A percentile compares a stretch with the other conserved stretches of the same genome.
Conservation (phyloP, 35 echinoderm and acorn worm genomes). For the Nesometra sesokonis region DNA sequence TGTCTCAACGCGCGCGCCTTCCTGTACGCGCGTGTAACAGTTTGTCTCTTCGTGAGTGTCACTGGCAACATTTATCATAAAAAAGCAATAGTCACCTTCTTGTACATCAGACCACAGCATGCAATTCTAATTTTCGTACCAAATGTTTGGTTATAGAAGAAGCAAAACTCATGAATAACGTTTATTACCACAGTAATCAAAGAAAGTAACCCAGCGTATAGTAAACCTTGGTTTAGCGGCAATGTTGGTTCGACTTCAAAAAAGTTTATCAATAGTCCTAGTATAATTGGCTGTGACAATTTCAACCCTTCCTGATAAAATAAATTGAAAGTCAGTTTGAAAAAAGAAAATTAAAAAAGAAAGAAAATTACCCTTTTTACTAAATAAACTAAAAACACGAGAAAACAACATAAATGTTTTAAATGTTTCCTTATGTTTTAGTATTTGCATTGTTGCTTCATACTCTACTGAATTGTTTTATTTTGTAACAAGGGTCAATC, state of each 20-base stretch:
- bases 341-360: too few species aligned
- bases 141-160: conserved; percentile 34
- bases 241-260: conserved; percentile 20
- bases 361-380: conserved; percentile 6
- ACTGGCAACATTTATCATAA: too few species aligned
- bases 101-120: conserved; percentile 59
- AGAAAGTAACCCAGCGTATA: conserved; percentile 39
- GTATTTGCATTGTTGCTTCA: too few species aligned
- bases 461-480: too few species aligned
- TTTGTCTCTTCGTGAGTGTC: too few species aligned
- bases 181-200: conserved; percentile 30
- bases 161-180: conserved; percentile 71
- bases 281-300: conserved; percentile 58
- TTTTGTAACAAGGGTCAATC: too few species aligned
- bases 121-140: conserved; percentile 68
- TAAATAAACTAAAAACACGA: too few species aligned
- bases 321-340: too few species aligned
- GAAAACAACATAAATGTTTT: too few species aligned
- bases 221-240: conserved; percentile 21
- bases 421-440: too few species aligned
- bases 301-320: conserved; percentile 70
- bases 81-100: conserved; percentile 39
- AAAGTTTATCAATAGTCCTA: conserved; percentile 59
- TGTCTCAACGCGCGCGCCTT: too few species aligned
- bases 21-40: background rate